A percentile compares a stretch with the other conserved stretches of the same genome.
These are phyloP conservation scores for Loriculus beryllinus DNA, from an alignment of 2,797 vertebrate species.

Conservation along the genomic window DNA sequence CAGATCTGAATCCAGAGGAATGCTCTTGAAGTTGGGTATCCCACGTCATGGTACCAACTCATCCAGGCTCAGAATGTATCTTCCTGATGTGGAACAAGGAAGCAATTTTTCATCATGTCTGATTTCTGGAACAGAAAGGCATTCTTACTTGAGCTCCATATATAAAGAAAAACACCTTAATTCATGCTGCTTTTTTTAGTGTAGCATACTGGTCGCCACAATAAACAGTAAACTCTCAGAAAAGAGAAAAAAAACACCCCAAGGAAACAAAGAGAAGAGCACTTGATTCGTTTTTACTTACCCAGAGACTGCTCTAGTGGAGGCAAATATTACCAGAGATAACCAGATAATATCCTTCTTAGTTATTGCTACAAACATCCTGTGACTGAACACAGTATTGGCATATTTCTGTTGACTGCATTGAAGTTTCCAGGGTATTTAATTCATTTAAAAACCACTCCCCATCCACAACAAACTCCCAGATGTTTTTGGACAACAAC, in stretches of 20 bases:
- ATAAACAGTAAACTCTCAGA: not conserved
- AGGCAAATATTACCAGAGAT: not conserved
- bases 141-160: not conserved
- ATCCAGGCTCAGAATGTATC: not conserved
- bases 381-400: not conserved
- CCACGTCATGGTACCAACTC: not conserved
- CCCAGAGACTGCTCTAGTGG: not conserved
- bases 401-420: not conserved
- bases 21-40: not conserved
- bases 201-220: not conserved
- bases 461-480: fast-evolving
- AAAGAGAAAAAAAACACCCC: not conserved
- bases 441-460: not conserved
- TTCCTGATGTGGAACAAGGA: not conserved
- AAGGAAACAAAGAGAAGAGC: not conserved
- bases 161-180: not conserved
- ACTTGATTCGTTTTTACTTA: not conserved
- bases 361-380: not conserved
- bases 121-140: not conserved
- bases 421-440: not conserved
- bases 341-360: not conserved
- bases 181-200: not conserved
- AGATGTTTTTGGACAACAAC: not conserved
- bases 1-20: not conserved
- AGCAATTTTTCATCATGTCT: not conserved